Evolutionary conservation across 2,888 invertebrate species (phyloP).

Genomic region (Drosophila cyrtoloma): DNA sequence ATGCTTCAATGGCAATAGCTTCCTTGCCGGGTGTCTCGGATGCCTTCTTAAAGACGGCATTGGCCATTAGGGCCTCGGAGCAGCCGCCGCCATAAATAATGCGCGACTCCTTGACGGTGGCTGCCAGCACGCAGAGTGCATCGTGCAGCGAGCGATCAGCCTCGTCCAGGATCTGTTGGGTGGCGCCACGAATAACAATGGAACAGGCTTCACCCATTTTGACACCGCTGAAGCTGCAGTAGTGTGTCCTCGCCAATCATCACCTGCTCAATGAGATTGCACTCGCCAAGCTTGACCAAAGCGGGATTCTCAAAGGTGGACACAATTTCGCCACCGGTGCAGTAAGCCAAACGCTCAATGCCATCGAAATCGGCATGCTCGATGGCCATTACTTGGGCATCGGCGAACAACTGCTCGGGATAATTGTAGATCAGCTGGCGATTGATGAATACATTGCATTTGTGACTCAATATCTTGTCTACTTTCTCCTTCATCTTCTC

Average conservation of each 20-base stretch:
- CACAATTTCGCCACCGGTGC: slow-evolving; percentile 99
- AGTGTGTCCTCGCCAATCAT: slow-evolving; percentile 99
- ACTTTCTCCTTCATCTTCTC: slow-evolving; percentile 99
- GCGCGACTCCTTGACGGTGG: slow-evolving; percentile 96
- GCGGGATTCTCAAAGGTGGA: slow-evolving; percentile 99
- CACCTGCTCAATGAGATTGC: slow-evolving; percentile 96
- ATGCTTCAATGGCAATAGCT: slow-evolving; percentile 98
- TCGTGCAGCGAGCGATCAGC: slow-evolving; percentile 99
- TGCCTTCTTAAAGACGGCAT: slow-evolving; percentile 93
- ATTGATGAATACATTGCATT: slow-evolving; percentile 99
- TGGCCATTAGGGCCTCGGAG: slow-evolving; percentile 98
- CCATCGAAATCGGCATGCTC: slow-evolving; percentile 99
- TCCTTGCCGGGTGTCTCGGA: slow-evolving; percentile 97
- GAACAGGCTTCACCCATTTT: slow-evolving; percentile 98
- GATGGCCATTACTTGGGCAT: slow-evolving; percentile 99
- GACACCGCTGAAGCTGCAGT: slow-evolving; percentile 97
- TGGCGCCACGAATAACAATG: slow-evolving; percentile 98
- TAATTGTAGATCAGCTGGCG: slow-evolving; percentile 99
- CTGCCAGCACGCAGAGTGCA: slow-evolving; percentile 97
- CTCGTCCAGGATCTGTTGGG: slow-evolving; percentile 99
- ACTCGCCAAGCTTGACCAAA: slow-evolving; percentile 95
- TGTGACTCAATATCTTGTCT: slow-evolving; percentile 96
- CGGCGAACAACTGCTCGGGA: slow-evolving; percentile 99
- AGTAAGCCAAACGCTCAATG: slow-evolving; percentile 97
- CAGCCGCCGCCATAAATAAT: slow-evolving; percentile 97